Base-by-base conservation (phyloP, 2,113 vertebrate species). In the Erythrolamprus reginae region DNA sequence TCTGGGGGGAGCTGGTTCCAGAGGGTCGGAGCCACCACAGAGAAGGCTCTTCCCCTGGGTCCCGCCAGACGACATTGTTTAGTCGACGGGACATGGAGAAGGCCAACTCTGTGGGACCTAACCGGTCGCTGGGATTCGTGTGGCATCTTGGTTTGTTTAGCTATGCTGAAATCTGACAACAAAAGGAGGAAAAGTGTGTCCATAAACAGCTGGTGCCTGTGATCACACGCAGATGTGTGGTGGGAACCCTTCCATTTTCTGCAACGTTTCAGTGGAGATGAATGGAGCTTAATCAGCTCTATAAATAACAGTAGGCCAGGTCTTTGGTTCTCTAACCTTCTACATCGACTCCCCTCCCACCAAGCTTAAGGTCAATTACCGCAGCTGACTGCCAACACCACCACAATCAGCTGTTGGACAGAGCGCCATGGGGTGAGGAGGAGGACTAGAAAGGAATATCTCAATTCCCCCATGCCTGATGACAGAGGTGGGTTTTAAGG, bases 261-360 rank as follows among this genome's bases (percentile, higher is more conserved):
- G 93, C 93, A 95, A 93, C 94, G 94, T 97, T 96, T 96, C 95
- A 95, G 95, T 95, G 93, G 94, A 95, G 96, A 97, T 96, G 95
- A 97, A 96, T 96, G 96, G 95, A 93, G 94, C 94, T 95, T 96
- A 96, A 97, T 96, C 96, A 96, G 93, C 95, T 58, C 3, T 96
- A 96, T 96, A 96, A 97, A 96, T 96, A 96, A 96, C 95, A 95
- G 92, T 88, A 0, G 92, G 94, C 95, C 94, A 92, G 95, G 95
- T 95, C 95, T 95, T 91, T 95, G 94, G 95, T 96, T 96, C 95
- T 90, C 92, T 96, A 95, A 93, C 96, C 96, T 96, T 96, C 96
- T 95, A 93, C 94, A 92, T 82, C n/a, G 94, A 92, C 92, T 97
- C 96, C 95, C 93, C 88, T 88, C 92, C 93, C 96, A 95, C 94